Conservation (phyloP, 1,140 invertebrate species). For the Helicoverpa zea region DNA sequence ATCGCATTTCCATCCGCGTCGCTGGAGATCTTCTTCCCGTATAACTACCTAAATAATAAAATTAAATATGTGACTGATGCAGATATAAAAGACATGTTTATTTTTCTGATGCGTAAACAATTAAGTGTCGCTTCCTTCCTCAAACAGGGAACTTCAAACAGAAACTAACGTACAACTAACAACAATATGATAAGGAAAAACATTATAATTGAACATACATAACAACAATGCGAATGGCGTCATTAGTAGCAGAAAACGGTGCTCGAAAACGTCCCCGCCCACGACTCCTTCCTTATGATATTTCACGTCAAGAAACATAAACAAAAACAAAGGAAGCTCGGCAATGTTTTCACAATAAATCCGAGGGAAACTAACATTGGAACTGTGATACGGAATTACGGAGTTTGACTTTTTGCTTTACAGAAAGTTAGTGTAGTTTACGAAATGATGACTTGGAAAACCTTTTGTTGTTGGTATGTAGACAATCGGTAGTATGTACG, state of each 20-base stretch:
- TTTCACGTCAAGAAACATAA: background rate
- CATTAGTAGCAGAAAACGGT: conserved; percentile 3
- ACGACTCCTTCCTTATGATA: conserved; percentile 11
- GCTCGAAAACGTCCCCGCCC: background rate
- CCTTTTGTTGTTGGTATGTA: too few relatives aligned
- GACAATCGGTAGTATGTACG: too few relatives aligned
- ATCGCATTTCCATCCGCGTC: too few relatives aligned
- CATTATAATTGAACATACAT: conserved; percentile 18
- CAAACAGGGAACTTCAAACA: background rate
- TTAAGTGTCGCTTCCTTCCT: background rate
- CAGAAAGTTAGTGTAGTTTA: background rate
- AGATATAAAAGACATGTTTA: too few relatives aligned
- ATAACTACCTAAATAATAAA: too few relatives aligned
- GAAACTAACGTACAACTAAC: background rate
- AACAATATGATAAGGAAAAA: conserved; percentile 13
- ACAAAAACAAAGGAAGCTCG: conserved; percentile 9
- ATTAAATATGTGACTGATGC: too few relatives aligned
- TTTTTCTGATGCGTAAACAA: too few relatives aligned
- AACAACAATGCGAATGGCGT: background rate
- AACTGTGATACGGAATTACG: background rate
- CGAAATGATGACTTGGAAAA: too few relatives aligned
- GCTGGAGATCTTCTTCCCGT: too few relatives aligned
- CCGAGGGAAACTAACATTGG: background rate
- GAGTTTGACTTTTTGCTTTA: conserved; percentile 4
- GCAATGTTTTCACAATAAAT: conserved; percentile 18